These are phyloP conservation scores for Leptoteleia sp. DNA, from an alignment of 1,140 invertebrate species.

Conservation along the genomic window DNA sequence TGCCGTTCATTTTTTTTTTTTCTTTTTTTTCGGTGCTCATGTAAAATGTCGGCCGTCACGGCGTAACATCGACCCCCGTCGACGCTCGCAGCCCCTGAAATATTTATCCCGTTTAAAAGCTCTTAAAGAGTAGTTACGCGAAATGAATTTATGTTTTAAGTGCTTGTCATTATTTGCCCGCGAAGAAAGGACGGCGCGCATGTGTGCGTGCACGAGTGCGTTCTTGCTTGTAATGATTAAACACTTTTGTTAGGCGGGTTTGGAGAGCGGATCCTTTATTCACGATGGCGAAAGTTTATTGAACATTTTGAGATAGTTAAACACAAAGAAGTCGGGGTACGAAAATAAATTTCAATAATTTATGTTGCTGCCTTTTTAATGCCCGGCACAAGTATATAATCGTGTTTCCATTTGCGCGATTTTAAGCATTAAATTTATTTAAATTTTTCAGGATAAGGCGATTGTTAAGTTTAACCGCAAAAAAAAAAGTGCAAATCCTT, in stretches of 20 bases:
- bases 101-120: constrained; percentile 58
- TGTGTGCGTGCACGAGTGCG: neutral
- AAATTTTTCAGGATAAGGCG: too few relatives aligned
- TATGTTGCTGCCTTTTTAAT: too few relatives aligned
- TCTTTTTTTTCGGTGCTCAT: too few relatives aligned
- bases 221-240: constrained; percentile 34
- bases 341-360: too few relatives aligned
- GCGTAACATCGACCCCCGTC: constrained; percentile 36
- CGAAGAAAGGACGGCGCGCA: constrained; percentile 11
- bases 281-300: constrained; percentile 14
- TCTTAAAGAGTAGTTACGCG: constrained; percentile 44
- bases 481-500: too few relatives aligned
- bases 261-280: constrained; percentile 21
- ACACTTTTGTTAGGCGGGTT: constrained; percentile 24
- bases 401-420: too few relatives aligned
- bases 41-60: constrained; percentile 26
- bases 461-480: too few relatives aligned
- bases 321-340: neutral
- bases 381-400: too few relatives aligned
- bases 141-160: constrained; percentile 54
- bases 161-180: constrained; percentile 30
- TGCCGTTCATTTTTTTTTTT: too few relatives aligned
- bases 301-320: constrained; percentile 17
- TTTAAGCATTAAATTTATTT: too few relatives aligned
- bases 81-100: constrained; percentile 41